A percentile compares a stretch with the other conserved stretches of the same genome.
Evolutionary conservation across 2,113 vertebrate species (phyloP).

Genomic region (Martes martes): DNA sequence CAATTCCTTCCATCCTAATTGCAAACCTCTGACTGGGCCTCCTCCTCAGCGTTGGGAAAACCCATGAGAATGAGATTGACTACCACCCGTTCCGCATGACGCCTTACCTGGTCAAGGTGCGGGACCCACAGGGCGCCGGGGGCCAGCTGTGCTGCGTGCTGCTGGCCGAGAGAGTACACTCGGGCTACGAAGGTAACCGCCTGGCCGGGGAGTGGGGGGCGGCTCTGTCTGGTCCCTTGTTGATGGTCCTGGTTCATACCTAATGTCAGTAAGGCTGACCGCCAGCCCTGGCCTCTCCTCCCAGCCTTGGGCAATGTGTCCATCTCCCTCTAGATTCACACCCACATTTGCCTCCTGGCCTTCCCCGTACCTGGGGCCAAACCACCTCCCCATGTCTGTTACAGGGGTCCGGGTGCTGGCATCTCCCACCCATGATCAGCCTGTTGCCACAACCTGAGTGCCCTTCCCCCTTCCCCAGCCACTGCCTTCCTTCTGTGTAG

Average conservation of each 20-base stretch:
- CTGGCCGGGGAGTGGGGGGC: accelerated
- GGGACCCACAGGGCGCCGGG: slow-evolving; percentile 82
- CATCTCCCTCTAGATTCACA: background rate
- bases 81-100: slow-evolving; percentile 96
- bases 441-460: accelerated
- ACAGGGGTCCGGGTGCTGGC: accelerated
- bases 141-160: slow-evolving; percentile 95
- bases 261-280: accelerated
- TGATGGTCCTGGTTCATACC: accelerated
- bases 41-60: slow-evolving; percentile 84
- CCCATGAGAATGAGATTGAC: slow-evolving; percentile 82
- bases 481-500: background rate
- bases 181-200: slow-evolving; percentile 93
- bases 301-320: background rate
- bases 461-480: background rate
- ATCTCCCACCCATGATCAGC: accelerated
- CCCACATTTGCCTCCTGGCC: background rate
- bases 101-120: slow-evolving; percentile 93
- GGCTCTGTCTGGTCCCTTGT: background rate
- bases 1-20: accelerated
- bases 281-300: background rate
- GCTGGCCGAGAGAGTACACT: slow-evolving; percentile 95
- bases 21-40: accelerated
- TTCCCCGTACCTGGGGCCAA: background rate
- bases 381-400: accelerated